phyloP scores from a whole-genome alignment of 2,888 invertebrate genomes.

The Tipula helvola region DNA sequence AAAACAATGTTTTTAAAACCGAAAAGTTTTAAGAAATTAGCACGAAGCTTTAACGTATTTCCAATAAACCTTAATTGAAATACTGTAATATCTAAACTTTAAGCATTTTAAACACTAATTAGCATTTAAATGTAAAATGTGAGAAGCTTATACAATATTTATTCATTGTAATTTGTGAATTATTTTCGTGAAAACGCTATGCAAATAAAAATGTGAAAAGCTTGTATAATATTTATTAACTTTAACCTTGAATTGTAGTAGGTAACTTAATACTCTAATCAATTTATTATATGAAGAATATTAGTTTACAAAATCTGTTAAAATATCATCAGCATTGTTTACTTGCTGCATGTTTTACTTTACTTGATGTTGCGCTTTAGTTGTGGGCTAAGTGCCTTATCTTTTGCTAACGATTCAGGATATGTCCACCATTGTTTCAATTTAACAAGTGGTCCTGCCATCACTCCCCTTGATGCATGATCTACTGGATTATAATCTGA shows the following conservation, averaged over 20 bases:
- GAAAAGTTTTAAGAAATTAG: too few relatives aligned
- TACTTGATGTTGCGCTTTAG: background rate
- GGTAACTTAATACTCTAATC: background rate
- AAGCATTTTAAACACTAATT: too few relatives aligned
- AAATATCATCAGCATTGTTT: background rate
- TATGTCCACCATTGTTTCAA: background rate
- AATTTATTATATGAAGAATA: background rate
- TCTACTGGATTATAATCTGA: background rate
- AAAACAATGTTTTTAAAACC: too few relatives aligned
- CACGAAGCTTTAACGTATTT: too few relatives aligned
- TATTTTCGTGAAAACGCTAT: too few relatives aligned
- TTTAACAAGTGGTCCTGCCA: background rate
- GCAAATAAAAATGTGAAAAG: too few relatives aligned
- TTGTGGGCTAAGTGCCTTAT: background rate
- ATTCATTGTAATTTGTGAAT: too few relatives aligned
- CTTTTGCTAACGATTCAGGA: background rate
- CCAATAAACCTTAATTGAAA: too few relatives aligned
- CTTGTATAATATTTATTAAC: too few relatives aligned
- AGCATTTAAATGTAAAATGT: too few relatives aligned
- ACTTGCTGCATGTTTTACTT: background rate
- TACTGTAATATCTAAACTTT: too few relatives aligned
- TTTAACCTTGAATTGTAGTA: background rate
- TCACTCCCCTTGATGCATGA: background rate
- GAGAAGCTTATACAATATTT: too few relatives aligned
- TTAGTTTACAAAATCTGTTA: background rate